Evolutionary conservation across 2,113 vertebrate species (phyloP), one percentile per base, ranked within the genome.

Genomic region (Osmerus mordax): DNA sequence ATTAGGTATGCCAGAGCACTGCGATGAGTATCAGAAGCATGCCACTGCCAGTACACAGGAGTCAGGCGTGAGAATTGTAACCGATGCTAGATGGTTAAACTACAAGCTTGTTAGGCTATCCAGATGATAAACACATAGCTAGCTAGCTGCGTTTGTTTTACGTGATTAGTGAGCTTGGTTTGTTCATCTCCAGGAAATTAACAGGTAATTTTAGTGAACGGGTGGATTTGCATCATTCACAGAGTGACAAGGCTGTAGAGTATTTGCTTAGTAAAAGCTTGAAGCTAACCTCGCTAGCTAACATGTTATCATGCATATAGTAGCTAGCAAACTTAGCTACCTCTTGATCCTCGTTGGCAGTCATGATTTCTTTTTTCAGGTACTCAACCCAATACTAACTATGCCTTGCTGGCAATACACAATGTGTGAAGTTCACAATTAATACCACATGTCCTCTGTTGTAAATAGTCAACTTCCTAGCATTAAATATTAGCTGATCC

Each of bases 271-370:
- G 28, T 76, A 21, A 23, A 52, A 15, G 28, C 47, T 55, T 16
- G 3, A 21, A 65, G 36, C 25, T 29, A 8, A 9, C 21, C 3
- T 25, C 14, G 12, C 2, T 18, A 16, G 11, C 47, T 23, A 32
- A 29, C 52, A 15, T 1, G 23, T 52, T 64, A 23, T 15, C 29
- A 32, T 29, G 32, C 64, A 21, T 13, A 47, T 12, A 11, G 2
- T 36, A 7, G 32, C 32, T 36, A 47, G 11, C 32, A 51, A 11
- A 51, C 2, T 4, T 47, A 56, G 15, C n/a, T 90, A 96, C 96
- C 95, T 97, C 95, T 78, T 97, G 96, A 86, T 97, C 96, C 81
- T 98, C 96, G 86, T 96, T 97, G 41, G 95, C 92, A 61, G 95
- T 90, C 96, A 97, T 97, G 81, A 4, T 83, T 54, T 52, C 9